Conservation (phyloP, 1,140 invertebrate genomes). For the Epicauta chinensis region DNA sequence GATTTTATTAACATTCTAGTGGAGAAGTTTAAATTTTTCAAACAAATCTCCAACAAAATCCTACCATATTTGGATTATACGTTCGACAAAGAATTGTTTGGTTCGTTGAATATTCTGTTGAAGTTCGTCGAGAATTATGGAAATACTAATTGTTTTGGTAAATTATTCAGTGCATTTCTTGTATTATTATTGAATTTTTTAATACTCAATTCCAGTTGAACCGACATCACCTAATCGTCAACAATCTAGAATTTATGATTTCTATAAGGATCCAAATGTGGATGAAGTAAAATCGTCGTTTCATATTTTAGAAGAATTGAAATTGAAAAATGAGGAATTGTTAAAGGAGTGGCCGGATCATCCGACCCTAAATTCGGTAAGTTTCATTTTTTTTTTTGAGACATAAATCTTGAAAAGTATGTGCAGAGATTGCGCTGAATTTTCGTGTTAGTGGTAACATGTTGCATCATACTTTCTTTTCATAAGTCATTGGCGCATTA, state of each 20-base stretch:
- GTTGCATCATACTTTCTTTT: too few species aligned
- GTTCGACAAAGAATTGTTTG: constrained; percentile 47
- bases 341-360: constrained; percentile 84
- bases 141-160: constrained; percentile 22
- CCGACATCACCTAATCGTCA: constrained; percentile 14
- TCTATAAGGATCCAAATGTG: constrained; percentile 82
- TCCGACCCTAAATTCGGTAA: constrained; percentile 73
- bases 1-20: constrained; percentile 49
- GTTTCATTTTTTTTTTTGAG: constrained; percentile 27
- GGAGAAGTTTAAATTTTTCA: constrained; percentile 55
- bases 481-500: too few species aligned
- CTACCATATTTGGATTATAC: constrained; percentile 46
- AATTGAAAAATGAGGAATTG: constrained; percentile 58
- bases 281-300: constrained; percentile 67
- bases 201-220: constrained; percentile 16
- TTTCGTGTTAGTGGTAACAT: too few species aligned
- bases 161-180: constrained; percentile 19
- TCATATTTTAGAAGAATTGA: constrained; percentile 59
- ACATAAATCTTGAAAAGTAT: too few species aligned
- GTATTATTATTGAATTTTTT: neutral
- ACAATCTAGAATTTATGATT: constrained; percentile 55
- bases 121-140: constrained; percentile 32
- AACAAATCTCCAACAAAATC: constrained; percentile 45
- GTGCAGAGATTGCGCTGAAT: too few species aligned
- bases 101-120: constrained; percentile 49